A percentile compares a stretch with the other conserved stretches of the same genome.
Evolutionary conservation across 2,888 invertebrate genomes (phyloP).

Genomic region (Drosophila cracens): DNA sequence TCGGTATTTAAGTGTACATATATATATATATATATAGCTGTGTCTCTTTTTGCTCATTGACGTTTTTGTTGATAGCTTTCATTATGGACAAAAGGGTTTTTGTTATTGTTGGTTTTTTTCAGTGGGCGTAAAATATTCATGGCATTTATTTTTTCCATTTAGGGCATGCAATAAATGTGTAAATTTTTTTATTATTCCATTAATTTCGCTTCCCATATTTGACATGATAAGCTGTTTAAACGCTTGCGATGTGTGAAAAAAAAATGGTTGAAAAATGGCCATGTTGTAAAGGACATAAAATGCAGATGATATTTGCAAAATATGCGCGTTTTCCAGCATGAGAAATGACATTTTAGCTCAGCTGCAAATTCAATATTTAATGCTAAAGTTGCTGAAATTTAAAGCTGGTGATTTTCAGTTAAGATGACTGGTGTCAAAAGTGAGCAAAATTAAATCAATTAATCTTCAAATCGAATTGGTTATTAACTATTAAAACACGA

Average conservation of each 20-base stretch:
- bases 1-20: constrained; percentile 52
- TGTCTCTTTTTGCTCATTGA: constrained; percentile 4
- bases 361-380: neutral
- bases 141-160: constrained; percentile 52
- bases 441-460: neutral
- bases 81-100: constrained; percentile 32
- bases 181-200: constrained; percentile 15
- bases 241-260: constrained; percentile 33
- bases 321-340: neutral
- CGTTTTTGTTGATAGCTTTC: constrained; percentile 59
- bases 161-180: constrained; percentile 29
- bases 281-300: constrained; percentile 26
- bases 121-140: constrained; percentile 60
- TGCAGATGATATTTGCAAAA: constrained; percentile 29
- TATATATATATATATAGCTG: neutral
- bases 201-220: constrained; percentile 29
- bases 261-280: constrained; percentile 21
- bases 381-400: neutral
- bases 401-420: neutral
- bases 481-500: neutral
- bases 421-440: neutral
- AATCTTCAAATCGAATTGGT: neutral
- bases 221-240: constrained; percentile 54
- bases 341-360: constrained; percentile 5
- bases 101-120: constrained; percentile 29